Evolutionary conservation across 2,113 vertebrate species (phyloP), one percentile per base, ranked within the genome.

Genomic region (Vireo altiloquus): DNA sequence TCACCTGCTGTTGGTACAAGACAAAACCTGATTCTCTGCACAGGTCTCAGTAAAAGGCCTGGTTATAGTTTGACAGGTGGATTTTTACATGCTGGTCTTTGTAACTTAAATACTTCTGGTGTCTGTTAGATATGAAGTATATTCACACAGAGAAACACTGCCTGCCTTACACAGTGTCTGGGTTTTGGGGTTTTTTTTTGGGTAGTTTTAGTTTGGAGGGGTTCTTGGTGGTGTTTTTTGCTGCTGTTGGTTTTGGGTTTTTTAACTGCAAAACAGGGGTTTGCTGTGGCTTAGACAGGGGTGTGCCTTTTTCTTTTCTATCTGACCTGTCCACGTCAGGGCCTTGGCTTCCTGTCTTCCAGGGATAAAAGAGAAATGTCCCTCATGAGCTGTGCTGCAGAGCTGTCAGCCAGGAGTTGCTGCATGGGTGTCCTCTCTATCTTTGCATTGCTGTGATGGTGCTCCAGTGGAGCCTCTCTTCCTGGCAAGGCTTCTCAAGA

Each of bases 131-230:
- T 30, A 5, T 10, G 7, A 89, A 92, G 12, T 10, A 23, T 27
- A 25, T 39, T 91, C 30, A 72, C 10, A 50, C 7, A 53, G 35
- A 80, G 37, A 39, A 77, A 47, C 16, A 39, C 27, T 69, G 11
- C 27, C 9, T 66, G 37, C 24, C 44, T 80, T 76, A 47, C 44
- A 12, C 17, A 50, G 16, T 50, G 18, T 30, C 28, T 70, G 15
- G 1, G 2, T 7, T 27, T 56, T 39, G 21, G 3, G 3, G 1
- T 0, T 37, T 53, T 33, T 82, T 22, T 28, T 21, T 19, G 2
- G 2, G 21, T 50, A 44, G 39, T 54, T 65, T 61, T 61, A 53
- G 21, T 37, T 53, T 71, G 33, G 60, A 52, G 20, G 12, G 2
- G 8, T 19, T 33, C 23, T 19, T 46, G 11, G n/a, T 69, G 35